These are phyloP conservation scores for Zalophus californianus DNA, from an alignment of 2,797 vertebrate species.

Conservation along the genomic window DNA sequence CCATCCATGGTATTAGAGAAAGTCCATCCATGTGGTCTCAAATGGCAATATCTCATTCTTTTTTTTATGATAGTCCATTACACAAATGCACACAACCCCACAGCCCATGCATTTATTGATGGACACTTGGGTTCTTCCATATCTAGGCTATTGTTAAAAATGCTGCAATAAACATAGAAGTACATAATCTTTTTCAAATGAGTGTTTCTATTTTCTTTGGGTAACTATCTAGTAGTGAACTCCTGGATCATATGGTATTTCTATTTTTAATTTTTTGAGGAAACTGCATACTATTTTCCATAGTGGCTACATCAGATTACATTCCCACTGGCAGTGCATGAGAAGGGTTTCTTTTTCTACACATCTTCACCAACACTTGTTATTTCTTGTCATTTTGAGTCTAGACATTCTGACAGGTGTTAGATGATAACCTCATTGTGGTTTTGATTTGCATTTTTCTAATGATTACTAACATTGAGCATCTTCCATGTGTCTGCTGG, in stretches of 20 bases:
- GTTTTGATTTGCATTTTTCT: neutral
- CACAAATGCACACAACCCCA: neutral
- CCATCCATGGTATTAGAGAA: no score
- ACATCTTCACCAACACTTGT: neutral
- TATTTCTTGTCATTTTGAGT: neutral
- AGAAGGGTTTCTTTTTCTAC: neutral
- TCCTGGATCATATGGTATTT: neutral
- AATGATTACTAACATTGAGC: neutral
- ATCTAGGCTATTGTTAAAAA: neutral
- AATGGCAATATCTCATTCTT: neutral
- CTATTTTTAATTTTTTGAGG: neutral
- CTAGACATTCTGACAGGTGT: neutral
- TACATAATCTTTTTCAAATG: neutral
- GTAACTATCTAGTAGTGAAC: neutral
- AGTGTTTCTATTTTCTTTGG: neutral
- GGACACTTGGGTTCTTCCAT: neutral
- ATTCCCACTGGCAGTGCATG: neutral
- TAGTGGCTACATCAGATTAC: neutral
- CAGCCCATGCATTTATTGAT: neutral
- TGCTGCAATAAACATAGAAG: neutral
- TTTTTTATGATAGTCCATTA: neutral
- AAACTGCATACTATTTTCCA: neutral
- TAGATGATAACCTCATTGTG: neutral
- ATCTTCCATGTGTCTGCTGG: neutral
- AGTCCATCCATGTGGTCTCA: neutral